Evolutionary conservation across 2,888 invertebrate species (phyloP).

Genomic region (Achlya flavicornis): DNA sequence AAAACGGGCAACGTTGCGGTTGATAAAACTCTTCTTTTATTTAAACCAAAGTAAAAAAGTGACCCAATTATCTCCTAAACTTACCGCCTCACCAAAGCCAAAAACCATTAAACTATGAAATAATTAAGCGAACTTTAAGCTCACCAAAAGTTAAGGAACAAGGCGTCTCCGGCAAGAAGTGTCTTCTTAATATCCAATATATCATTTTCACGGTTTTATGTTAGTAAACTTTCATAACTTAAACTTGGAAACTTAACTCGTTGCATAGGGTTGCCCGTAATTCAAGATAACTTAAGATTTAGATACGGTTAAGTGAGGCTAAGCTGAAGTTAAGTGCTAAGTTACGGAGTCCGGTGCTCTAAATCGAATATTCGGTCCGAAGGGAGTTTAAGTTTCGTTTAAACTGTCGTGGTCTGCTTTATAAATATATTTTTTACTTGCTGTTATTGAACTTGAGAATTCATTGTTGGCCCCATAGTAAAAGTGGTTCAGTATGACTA

Average conservation of each 20-base stretch:
- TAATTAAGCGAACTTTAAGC: constrained; percentile 30
- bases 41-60: background rate
- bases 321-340: constrained; percentile 69
- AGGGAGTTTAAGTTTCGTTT: constrained; percentile 44
- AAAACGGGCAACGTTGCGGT: background rate
- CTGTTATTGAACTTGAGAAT: background rate
- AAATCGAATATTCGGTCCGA: constrained; percentile 44
- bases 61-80: constrained; percentile 16
- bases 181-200: constrained; percentile 43
- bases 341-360: constrained; percentile 45
- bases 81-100: constrained; percentile 16
- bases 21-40: background rate
- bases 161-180: constrained; percentile 22
- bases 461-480: too few relatives aligned
- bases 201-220: constrained; percentile 59
- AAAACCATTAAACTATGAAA: constrained; percentile 25
- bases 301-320: constrained; percentile 65
- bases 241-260: constrained; percentile 59
- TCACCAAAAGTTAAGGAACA: constrained; percentile 23
- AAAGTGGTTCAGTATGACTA: too few relatives aligned
- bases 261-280: constrained; percentile 61
- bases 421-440: background rate
- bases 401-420: constrained; percentile 14
- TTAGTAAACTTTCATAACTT: constrained; percentile 58
- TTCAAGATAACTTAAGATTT: constrained; percentile 71